A percentile compares a stretch with the other conserved stretches of the same genome.
Conservation (phyloP, 2,113 vertebrate species). For the Hucho hucho region DNA sequence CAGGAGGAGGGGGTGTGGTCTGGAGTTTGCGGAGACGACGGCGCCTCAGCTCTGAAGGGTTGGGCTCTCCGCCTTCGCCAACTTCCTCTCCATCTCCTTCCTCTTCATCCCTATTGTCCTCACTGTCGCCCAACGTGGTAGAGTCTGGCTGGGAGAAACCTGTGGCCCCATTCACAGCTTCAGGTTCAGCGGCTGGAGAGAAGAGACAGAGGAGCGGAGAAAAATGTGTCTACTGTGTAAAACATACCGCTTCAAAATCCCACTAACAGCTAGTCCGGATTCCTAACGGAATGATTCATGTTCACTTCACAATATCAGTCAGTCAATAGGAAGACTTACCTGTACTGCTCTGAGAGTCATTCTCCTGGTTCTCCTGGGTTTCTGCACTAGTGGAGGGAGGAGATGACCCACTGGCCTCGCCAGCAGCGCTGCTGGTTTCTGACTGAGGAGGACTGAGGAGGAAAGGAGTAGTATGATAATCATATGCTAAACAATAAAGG, state of each 20-base stretch:
- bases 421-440: constrained; percentile 35
- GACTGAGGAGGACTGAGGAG: constrained; percentile 68
- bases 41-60: constrained; percentile 82
- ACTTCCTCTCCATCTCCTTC: constrained; percentile 39
- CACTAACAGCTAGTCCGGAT: background rate
- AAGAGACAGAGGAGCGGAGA: background rate
- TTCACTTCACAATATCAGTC: background rate
- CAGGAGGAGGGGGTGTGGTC: constrained; percentile 58
- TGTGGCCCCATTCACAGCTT: constrained; percentile 33
- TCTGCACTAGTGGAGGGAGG: constrained; percentile 36
- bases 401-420: constrained; percentile 44
- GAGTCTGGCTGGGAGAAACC: constrained; percentile 64
- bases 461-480: too few relatives aligned
- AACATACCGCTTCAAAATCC: background rate
- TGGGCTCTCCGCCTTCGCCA: constrained; percentile 75
- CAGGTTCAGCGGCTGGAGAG: constrained; percentile 40
- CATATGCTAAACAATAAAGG: too few relatives aligned
- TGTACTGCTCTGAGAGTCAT: background rate
- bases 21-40: constrained; percentile 87
- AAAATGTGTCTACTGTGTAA: background rate
- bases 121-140: constrained; percentile 36
- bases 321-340: background rate
- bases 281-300: too few relatives aligned
- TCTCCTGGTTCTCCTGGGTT: constrained; percentile 28
- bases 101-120: constrained; percentile 33